These are phyloP conservation scores for Drosophila jambulina DNA, from an alignment of 1,140 invertebrate genomes.

Conservation along the genomic window DNA sequence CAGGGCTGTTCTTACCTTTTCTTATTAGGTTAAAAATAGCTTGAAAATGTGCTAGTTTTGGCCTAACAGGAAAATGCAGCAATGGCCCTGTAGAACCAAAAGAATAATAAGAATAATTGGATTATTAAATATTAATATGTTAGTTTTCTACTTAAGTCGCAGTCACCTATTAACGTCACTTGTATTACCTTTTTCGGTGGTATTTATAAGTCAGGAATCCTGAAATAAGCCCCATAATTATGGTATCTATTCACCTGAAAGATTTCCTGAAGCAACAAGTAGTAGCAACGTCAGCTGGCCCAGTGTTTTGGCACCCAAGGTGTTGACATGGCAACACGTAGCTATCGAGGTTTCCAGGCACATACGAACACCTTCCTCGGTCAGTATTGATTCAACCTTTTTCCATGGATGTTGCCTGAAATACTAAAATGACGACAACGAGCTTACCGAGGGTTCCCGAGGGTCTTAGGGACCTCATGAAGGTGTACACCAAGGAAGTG, in stretches of 20 bases:
- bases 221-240: slow-evolving; percentile 14
- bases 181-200: neutral
- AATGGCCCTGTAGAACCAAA: neutral
- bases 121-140: neutral
- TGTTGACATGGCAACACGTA: slow-evolving; percentile 69
- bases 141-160: neutral
- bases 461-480: slow-evolving; percentile 86
- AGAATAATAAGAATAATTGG: neutral
- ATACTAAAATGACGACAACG: slow-evolving; percentile 59
- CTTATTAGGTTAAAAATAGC: neutral
- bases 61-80: slow-evolving; percentile 8
- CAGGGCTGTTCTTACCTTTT: neutral
- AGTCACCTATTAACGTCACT: neutral
- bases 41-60: neutral
- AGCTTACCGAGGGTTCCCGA: slow-evolving; percentile 85
- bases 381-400: slow-evolving; percentile 75
- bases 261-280: slow-evolving; percentile 25
- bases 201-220: slow-evolving; percentile 8
- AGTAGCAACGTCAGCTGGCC: slow-evolving; percentile 25
- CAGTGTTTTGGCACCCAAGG: slow-evolving; percentile 55
- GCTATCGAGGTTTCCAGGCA: slow-evolving; percentile 42
- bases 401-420: slow-evolving; percentile 30
- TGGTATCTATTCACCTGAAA: neutral
- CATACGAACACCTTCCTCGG: slow-evolving; percentile 27
- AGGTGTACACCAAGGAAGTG: slow-evolving; percentile 86